Evolutionary conservation across 2,888 invertebrate species (phyloP).

Genomic region (Theretra japonica): DNA sequence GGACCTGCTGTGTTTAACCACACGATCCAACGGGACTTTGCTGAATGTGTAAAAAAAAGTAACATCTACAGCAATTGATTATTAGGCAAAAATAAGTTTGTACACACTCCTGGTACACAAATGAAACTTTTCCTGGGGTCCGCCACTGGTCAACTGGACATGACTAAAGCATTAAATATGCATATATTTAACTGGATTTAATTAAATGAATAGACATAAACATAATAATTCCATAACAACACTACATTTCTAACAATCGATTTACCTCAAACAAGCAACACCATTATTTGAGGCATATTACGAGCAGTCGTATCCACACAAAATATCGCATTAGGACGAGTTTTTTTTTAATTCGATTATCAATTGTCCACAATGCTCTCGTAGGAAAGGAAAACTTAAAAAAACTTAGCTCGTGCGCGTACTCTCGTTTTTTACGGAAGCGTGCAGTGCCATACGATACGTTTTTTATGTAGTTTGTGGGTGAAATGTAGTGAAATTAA

Average conservation of each 20-base stretch:
- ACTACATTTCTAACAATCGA: too few species aligned
- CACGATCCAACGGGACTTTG: neutral
- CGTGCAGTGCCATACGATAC: slow-evolving; percentile 56
- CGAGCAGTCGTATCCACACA: slow-evolving; percentile 55
- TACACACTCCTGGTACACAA: too few species aligned
- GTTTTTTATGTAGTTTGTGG: slow-evolving; percentile 62
- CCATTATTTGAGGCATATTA: neutral
- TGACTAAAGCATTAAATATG: too few species aligned
- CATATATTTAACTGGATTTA: too few species aligned
- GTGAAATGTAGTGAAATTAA: slow-evolving; percentile 71
- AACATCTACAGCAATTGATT: too few species aligned
- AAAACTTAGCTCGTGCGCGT: slow-evolving; percentile 74
- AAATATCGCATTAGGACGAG: slow-evolving; percentile 43
- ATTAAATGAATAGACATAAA: too few species aligned
- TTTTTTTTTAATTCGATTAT: slow-evolving; percentile 80
- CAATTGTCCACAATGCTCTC: slow-evolving; percentile 72
- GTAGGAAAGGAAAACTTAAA: slow-evolving; percentile 58
- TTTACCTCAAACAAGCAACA: too few species aligned
- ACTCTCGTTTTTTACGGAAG: slow-evolving; percentile 78
- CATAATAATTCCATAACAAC: too few species aligned
- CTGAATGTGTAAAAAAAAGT: too few species aligned
- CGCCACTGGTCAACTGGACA: too few species aligned
- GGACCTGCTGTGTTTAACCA: neutral
- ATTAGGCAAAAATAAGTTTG: too few species aligned
- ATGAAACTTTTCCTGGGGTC: too few species aligned